phyloP scores from a whole-genome alignment of 2,113 vertebrate genomes.

The Neotragus pygmaeus region DNA sequence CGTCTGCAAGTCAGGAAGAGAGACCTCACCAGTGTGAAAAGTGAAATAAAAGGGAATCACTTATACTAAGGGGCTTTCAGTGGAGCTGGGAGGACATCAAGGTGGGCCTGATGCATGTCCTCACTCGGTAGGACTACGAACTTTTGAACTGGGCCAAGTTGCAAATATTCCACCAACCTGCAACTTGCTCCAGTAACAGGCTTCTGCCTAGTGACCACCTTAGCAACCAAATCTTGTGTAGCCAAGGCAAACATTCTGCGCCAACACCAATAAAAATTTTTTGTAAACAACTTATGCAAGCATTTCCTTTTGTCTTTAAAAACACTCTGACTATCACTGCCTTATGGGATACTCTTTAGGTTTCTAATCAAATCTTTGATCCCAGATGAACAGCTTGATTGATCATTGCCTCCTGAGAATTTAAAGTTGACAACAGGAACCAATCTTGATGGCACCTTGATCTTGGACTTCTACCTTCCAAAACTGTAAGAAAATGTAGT shows the following conservation, averaged over 20 bases:
- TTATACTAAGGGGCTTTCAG: not conserved
- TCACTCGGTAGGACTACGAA: fast-evolving
- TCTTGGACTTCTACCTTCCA: not conserved
- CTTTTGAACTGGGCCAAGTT: not conserved
- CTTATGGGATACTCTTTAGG: not conserved
- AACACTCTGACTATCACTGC: too few relatives aligned
- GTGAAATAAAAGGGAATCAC: not conserved
- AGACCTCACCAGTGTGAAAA: not conserved
- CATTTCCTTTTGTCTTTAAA: not conserved
- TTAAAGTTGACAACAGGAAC: not conserved
- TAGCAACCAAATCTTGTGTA: not conserved
- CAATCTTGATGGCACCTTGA: not conserved
- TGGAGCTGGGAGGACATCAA: not conserved
- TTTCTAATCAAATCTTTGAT: not conserved
- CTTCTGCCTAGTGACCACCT: not conserved
- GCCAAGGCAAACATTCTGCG: not conserved
- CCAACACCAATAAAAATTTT: not conserved
- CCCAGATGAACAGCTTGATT: not conserved
- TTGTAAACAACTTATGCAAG: not conserved
- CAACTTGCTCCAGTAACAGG: not conserved
- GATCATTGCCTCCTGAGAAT: not conserved
- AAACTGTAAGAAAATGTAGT: not conserved
- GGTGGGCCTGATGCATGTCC: not conserved
- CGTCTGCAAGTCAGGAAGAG: not conserved
- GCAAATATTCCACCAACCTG: not conserved